Percentiles rank a stretch among this genome's conserved stretches.
Evolutionary conservation across 2,113 vertebrate genomes (phyloP).

Genomic region (Pomatorhinus ruficollis): DNA sequence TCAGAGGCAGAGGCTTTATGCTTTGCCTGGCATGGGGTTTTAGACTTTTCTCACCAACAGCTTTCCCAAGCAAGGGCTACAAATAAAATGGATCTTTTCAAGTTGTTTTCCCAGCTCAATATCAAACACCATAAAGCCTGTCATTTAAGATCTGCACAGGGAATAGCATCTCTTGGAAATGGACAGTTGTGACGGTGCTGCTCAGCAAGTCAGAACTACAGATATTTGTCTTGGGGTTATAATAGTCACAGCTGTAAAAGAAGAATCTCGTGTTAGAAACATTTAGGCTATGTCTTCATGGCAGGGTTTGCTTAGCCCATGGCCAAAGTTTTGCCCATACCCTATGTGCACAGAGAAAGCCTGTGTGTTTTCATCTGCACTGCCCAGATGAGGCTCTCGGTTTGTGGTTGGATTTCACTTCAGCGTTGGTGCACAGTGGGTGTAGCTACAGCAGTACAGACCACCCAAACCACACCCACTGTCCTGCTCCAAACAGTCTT

Average conservation of each 20-base stretch:
- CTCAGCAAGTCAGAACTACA: constrained; percentile 27
- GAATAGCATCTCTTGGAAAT: constrained; percentile 7
- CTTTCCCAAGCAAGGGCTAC: neutral
- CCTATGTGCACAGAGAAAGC: neutral
- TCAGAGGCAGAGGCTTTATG: neutral
- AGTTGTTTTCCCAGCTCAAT: neutral
- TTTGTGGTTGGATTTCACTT: neutral
- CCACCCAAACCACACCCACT: neutral
- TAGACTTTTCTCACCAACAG: neutral
- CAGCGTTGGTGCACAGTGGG: neutral
- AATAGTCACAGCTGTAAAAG: neutral
- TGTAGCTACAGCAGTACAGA: neutral
- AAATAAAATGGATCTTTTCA: neutral
- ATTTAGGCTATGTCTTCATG: neutral
- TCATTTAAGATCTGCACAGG: constrained; percentile 24
- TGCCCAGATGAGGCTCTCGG: neutral
- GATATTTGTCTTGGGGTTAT: constrained; percentile 31
- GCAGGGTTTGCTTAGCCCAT: neutral
- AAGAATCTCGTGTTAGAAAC: neutral
- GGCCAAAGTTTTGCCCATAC: neutral
- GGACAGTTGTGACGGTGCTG: neutral
- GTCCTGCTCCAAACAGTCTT: neutral
- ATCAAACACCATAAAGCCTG: constrained; percentile 7
- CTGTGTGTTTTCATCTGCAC: neutral
- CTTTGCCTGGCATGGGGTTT: neutral